phyloP scores from a whole-genome alignment of 1,140 invertebrate species.

The Pseudobourletiella spinata region DNA sequence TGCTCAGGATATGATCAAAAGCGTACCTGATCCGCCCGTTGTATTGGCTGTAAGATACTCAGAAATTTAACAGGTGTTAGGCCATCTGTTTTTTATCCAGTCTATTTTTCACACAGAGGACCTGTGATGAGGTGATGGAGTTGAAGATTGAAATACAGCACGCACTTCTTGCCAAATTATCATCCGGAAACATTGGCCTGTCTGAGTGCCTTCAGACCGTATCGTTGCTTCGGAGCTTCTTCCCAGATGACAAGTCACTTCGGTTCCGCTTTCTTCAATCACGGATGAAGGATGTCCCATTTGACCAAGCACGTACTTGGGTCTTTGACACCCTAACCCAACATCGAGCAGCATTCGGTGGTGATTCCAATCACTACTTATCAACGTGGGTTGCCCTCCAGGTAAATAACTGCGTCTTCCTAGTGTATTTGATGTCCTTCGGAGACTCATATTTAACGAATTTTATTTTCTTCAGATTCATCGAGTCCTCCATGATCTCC shows the following conservation, averaged over 20 bases:
- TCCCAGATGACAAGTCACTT: slow-evolving; percentile 31
- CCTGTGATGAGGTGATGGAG: slow-evolving; percentile 27
- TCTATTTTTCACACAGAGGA: slow-evolving; percentile 14
- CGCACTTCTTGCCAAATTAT: slow-evolving; percentile 27
- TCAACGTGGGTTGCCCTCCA: slow-evolving; percentile 31
- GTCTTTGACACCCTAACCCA: slow-evolving; percentile 36
- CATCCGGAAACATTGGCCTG: slow-evolving; percentile 28
- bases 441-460: not conserved
- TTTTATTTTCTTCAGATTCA: slow-evolving; percentile 24
- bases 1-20: slow-evolving; percentile 26
- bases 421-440: no score
- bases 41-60: slow-evolving; percentile 15
- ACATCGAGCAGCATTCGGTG: slow-evolving; percentile 35
- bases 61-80: not conserved
- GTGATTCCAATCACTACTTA: slow-evolving; percentile 33
- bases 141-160: slow-evolving; percentile 33
- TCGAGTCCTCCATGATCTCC: slow-evolving; percentile 25
- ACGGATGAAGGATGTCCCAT: slow-evolving; percentile 31
- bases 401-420: no score
- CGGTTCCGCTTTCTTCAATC: slow-evolving; percentile 34
- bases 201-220: slow-evolving; percentile 36
- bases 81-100: not conserved
- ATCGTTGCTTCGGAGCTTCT: slow-evolving; percentile 32
- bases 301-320: slow-evolving; percentile 32
- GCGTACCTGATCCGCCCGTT: slow-evolving; percentile 12